Base-by-base conservation (phyloP, 2,797 vertebrate genomes). In the Pangasius djambal region DNA sequence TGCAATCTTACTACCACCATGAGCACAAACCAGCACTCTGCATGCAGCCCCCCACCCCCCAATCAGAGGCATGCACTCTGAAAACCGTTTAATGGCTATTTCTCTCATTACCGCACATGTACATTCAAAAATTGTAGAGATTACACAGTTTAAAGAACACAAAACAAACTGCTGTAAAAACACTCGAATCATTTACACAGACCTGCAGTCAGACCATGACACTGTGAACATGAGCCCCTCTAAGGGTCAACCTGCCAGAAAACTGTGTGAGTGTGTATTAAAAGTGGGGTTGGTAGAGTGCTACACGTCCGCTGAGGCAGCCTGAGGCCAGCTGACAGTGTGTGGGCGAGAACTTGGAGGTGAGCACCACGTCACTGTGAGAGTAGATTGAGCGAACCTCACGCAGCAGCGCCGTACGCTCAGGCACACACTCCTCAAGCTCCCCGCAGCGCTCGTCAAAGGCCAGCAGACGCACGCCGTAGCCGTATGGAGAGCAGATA, bases 281-380 rank as follows among this genome's bases (percentile, higher is more conserved):
- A 95, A 99, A 99, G 95, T 99, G 98, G 93, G 99, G 99, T 96
- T 99, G 99, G 95, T 99, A 99, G 78, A 99, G 97, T 88, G 98
- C 97, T 88, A 99, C 98, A 0, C 97, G 98, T 89, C 99, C 99
- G 0, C 98, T 99, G 95, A 99, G 98, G 97, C 99, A 99, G 95
- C 99, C 99, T 22, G 99, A 99, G 93, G 99, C 99, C 90, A 99
- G 97, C 97, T 99, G 99, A 96, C 99, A 99, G 94, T 99, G 99
- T 0, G 98, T 99, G 31, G 99, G 99, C 85, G 99, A 99, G 95
- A 99, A 99, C 96, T 99, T 99, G 89, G 99, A 99, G 90, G 99
- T 99, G 92, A 99, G 97, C 91, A 99, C 99, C 94, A 99, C 99
- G 1, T 99, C 98, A 1, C 97, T 98, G 94, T 99, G 99, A 20